Percentiles rank a stretch among this genome's conserved stretches.
Conservation (phyloP, 2,113 vertebrate genomes). For the Protobothrops mucrosquamatus region DNA sequence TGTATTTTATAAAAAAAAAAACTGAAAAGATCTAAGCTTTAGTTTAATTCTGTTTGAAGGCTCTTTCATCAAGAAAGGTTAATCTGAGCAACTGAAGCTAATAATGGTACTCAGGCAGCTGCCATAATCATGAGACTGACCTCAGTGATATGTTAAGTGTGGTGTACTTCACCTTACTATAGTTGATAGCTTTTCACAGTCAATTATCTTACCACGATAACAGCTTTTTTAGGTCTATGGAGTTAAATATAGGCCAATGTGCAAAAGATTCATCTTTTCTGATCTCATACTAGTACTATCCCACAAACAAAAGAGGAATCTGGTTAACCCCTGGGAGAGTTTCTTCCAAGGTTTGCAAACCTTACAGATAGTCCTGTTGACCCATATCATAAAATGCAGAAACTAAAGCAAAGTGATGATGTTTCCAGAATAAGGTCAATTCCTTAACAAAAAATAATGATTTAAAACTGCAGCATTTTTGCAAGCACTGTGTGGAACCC, state of each 20-base stretch:
- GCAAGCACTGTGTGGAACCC: not conserved
- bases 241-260: constrained; percentile 22
- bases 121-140: constrained; percentile 70
- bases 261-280: not conserved
- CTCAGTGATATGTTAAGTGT: constrained; percentile 72
- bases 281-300: not conserved
- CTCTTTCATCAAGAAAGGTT: constrained; percentile 75
- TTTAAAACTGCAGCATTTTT: not conserved
- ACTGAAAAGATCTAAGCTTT: constrained; percentile 66
- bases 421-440: not conserved
- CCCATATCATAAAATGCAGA: not conserved
- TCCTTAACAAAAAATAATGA: not conserved
- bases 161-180: constrained; percentile 66
- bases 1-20: constrained; percentile 59
- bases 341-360: not conserved
- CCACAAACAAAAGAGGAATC: not conserved
- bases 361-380: not conserved
- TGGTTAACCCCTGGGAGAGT: not conserved
- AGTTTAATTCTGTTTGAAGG: constrained; percentile 78
- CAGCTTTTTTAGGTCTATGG: constrained; percentile 46
- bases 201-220: constrained; percentile 61
- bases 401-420: not conserved
- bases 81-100: constrained; percentile 74
- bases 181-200: constrained; percentile 56
- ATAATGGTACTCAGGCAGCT: constrained; percentile 62